phyloP scores from a whole-genome alignment of 30 jellyfish, hydroid and myxozoan species.

The Morbakka virulenta region DNA sequence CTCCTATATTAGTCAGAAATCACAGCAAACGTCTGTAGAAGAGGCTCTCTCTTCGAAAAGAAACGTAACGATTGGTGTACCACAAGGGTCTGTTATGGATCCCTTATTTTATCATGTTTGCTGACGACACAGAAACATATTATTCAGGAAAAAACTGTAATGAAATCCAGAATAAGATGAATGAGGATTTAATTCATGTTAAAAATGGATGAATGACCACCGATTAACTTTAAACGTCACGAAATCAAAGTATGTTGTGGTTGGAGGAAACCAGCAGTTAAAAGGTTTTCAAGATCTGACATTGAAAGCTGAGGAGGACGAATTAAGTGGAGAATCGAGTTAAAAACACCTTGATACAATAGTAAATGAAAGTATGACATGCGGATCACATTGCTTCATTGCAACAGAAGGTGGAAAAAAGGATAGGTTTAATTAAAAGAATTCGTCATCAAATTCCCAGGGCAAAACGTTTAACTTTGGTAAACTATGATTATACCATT shows the following conservation, averaged over 20 bases:
- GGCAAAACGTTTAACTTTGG: slow-evolving; percentile 41
- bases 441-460: slow-evolving; percentile 40
- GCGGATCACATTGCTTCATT: slow-evolving; percentile 69
- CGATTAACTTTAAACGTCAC: slow-evolving; percentile 55
- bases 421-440: slow-evolving; percentile 37
- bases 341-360: slow-evolving; percentile 14
- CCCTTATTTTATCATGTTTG: slow-evolving; percentile 43
- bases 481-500: slow-evolving; percentile 36
- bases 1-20: too few relatives aligned
- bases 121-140: slow-evolving; percentile 56
- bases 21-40: too few relatives aligned
- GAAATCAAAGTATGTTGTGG: slow-evolving; percentile 58
- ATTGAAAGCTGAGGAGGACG: slow-evolving; percentile 39
- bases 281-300: slow-evolving; percentile 52
- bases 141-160: slow-evolving; percentile 57
- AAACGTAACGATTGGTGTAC: slow-evolving; percentile 57
- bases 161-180: slow-evolving; percentile 60
- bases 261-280: slow-evolving; percentile 60
- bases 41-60: slow-evolving; percentile 46
- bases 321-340: slow-evolving; percentile 39
- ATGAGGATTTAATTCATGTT: slow-evolving; percentile 37
- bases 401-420: slow-evolving; percentile 56
- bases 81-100: slow-evolving; percentile 51
- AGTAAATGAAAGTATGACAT: slow-evolving; percentile 45
- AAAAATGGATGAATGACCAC: slow-evolving; percentile 57